phyloP scores from a whole-genome alignment of 2,797 vertebrate genomes.

The Acomys russatus region DNA sequence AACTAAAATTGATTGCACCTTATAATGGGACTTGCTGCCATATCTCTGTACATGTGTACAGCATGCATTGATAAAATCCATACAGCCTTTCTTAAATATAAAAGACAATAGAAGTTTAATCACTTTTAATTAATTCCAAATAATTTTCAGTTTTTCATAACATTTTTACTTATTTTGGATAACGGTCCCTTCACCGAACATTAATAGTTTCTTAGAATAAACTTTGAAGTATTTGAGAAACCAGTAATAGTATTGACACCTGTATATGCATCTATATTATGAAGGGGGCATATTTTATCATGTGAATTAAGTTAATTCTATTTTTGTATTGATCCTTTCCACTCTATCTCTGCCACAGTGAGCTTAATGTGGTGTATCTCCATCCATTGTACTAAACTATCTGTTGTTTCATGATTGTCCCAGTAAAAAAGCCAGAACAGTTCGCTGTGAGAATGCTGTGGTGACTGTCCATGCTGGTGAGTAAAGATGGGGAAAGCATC shows the following conservation, averaged over 20 bases:
- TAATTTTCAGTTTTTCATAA: not conserved
- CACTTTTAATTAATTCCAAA: constrained; percentile 27
- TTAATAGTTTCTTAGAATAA: not conserved
- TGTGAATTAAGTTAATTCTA: not conserved
- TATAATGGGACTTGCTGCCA: not conserved
- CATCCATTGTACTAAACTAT: not conserved
- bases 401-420: not conserved
- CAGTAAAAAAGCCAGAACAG: not conserved
- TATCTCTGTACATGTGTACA: not conserved
- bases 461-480: not conserved
- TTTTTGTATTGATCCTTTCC: not conserved
- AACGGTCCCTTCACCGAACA: not conserved
- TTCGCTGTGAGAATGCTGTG: not conserved
- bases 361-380: not conserved
- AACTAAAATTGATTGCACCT: not conserved
- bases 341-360: not conserved
- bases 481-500: not conserved
- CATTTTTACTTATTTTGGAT: not conserved
- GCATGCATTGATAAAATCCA: not conserved
- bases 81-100: not conserved
- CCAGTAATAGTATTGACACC: not conserved
- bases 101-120: constrained; percentile 29
- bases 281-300: not conserved
- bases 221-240: not conserved
- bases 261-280: not conserved